Evolutionary conservation across 2,888 invertebrate genomes (phyloP), one percentile per base, ranked within the genome.

Genomic region (Rotaria magnacalcarata): DNA sequence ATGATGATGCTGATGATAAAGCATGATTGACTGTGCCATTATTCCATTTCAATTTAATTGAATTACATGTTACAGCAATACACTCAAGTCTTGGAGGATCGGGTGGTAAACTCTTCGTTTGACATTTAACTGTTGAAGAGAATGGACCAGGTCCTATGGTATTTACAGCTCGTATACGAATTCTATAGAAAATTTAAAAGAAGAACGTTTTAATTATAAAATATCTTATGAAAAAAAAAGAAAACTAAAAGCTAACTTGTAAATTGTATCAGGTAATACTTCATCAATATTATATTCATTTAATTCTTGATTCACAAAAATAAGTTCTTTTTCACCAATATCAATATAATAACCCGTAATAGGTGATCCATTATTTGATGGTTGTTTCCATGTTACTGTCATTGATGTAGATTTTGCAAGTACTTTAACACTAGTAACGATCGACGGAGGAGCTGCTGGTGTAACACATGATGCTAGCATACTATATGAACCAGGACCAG

Each of bases 101-200:
- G 11, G 96, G 96, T n/a, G 96, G 96, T 87, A 94, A 93, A 85
- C 95, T 94, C 84, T 94, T 93, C 3, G 96, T 97, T 75, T 93
- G 92, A 84, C 94, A 93, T 90, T 94, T 94, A 85, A 94, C 91
- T 88, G 93, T 93, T 58, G 94, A 93, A 87, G 95, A 94, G 91
- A 94, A 95, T 50, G 94, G 93, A 85, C 96, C 92, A 93, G 88
- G 93, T 10, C 96, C 96, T 85, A 96, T 94, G 87, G 93, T 93
- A 91, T 95, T 96, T 86, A 95, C 93, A 87, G 96, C 96, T 90
- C 95, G 95, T 85, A 96, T 93, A 88, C 95, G 94, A 88, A 96
- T 94, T 91, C 94, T 95, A 89, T 1, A 11, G 50, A 14, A 14
- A 14, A 50, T n/a, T n/a, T n/a, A 89, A 88, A 11, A 0, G 10